Base-by-base conservation (phyloP, 2,797 vertebrate species). In the Microchirus variegatus region DNA sequence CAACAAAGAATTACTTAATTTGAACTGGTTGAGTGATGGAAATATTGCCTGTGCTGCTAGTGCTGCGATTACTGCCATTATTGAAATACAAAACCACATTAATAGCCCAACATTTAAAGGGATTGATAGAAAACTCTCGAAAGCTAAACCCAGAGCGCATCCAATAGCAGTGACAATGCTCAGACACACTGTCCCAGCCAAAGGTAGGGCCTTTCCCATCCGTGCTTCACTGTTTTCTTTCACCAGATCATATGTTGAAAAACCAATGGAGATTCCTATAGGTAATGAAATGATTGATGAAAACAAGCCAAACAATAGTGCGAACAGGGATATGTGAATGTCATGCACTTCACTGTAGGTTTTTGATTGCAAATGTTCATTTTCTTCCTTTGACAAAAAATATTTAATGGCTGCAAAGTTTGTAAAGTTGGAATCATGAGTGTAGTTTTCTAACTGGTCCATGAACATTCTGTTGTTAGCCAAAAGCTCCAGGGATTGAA, bases 401-500 rank as follows among this genome's bases (percentile, higher is more conserved):
- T n/a, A n/a, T n/a, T n/a, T n/a, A n/a, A n/a, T n/a, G n/a, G n/a
- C n/a, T n/a, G n/a, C n/a, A n/a, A n/a, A 13, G 38, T 13, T 40
- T 9, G 9, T 41, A 9, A 2, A 22, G 19, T 35, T 1, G 3
- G 2, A 5, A 1, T 45, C 31, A 7, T 3, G 11, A 0, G n/a
- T 18, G 44, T 42, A 49, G 19, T 36, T 36, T 10, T 44, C n/a
- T 14, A 66, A 22, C 26, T 36, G 17, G 3, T 48, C 49, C 55
- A 67, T 47, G 7, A 59, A 36, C 40, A 19, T 13, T 19, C 6
- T 47, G 43, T 47, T 59, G n/a, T 60, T 22, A 15, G 22, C 51
- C 57, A 68, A 44, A 43, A 42, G 36, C 37, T 53, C 65, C 36
- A 68, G n/a, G 1, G 65, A 47, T 37, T 54, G 50, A 54, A 49